Evolutionary conservation across 2,888 invertebrate species (phyloP).

Genomic region (Metacarcinus magister): DNA sequence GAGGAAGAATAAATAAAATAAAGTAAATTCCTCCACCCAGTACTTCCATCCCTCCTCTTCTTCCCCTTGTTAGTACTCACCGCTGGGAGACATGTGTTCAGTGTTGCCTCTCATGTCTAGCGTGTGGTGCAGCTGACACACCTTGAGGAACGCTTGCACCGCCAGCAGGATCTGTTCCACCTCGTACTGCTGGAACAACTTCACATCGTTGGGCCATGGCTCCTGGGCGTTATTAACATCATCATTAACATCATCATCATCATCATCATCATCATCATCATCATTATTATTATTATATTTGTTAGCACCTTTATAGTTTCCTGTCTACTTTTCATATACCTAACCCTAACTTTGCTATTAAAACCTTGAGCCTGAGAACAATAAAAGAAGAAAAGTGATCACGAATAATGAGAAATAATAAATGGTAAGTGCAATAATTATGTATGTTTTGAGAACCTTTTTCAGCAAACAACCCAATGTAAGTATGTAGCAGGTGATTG

Average conservation of each 20-base stretch:
- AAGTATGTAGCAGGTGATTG: too few species aligned
- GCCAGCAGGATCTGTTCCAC: conserved; percentile 96
- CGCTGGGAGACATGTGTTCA: conserved; percentile 97
- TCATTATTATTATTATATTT: neutral
- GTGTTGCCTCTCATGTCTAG: conserved; percentile 95
- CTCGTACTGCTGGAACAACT: conserved; percentile 94
- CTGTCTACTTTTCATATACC: neutral
- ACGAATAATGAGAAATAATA: too few species aligned
- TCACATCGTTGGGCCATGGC: conserved; percentile 95
- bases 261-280: too few species aligned
- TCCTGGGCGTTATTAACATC: conserved; percentile 88
- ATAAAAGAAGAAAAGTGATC: too few species aligned
- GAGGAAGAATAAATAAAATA: too few species aligned
- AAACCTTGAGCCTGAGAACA: too few species aligned
- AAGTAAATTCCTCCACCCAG: too few species aligned
- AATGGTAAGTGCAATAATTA: too few species aligned
- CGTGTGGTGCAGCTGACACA: conserved; percentile 92
- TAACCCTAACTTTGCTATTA: neutral
- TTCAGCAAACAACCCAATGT: too few species aligned
- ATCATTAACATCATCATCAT: too few species aligned
- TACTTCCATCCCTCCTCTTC: too few species aligned
- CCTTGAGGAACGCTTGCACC: conserved; percentile 96
- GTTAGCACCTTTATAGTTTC: neutral
- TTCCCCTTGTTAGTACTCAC: conserved; percentile 83
- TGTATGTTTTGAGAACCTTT: too few species aligned